Evolutionary conservation across 2,113 vertebrate species (phyloP), one percentile per base, ranked within the genome.

Genomic region (Chaetops frenatus): DNA sequence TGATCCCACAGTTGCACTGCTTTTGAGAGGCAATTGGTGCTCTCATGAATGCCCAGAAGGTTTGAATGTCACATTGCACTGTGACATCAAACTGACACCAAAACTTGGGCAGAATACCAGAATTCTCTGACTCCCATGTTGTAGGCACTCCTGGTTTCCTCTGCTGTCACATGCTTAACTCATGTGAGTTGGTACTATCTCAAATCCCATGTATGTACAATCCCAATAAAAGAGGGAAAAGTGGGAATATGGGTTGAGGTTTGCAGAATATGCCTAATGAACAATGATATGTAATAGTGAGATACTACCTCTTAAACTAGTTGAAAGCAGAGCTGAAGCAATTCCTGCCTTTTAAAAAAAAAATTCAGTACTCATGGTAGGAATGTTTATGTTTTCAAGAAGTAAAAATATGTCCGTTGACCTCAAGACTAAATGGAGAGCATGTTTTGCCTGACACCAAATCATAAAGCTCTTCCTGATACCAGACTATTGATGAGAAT

Each of bases 41-140:
- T 71, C 57, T 76, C 0, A 0, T 36, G 33, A 33, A 44, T 2
- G 0, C 1, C 6, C 21, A 76, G 28, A 74, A 74, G 10, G 17
- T 65, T 64, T 94, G 33, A 28, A 23, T n/a, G 60, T 71, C 27
- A 31, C 1, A 3, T 16, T 38, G 17, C 15, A 22, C 12, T 14
- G 3, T 56, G 36, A 31, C 11, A 25, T 35, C 12, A 6, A 84
- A 40, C 33, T 27, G 36, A 23, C 45, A 51, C 0, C 6, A 38
- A 77, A 62, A 33, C 29, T 67, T 65, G n/a, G 31, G 10, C 14
- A 76, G n/a, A 66, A 50, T 35, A 73, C 5, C 8, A 6, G 65
- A 36, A 57, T 72, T 56, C 33, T 71, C 40, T 47, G 38, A 66
- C 15, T 81, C n/a, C 11, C 7, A 15, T 64, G 74, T 87, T 76